Evolutionary conservation across 2,888 invertebrate species (phyloP), one percentile per base, ranked within the genome.

Genomic region (Odontocerum albicorne): DNA sequence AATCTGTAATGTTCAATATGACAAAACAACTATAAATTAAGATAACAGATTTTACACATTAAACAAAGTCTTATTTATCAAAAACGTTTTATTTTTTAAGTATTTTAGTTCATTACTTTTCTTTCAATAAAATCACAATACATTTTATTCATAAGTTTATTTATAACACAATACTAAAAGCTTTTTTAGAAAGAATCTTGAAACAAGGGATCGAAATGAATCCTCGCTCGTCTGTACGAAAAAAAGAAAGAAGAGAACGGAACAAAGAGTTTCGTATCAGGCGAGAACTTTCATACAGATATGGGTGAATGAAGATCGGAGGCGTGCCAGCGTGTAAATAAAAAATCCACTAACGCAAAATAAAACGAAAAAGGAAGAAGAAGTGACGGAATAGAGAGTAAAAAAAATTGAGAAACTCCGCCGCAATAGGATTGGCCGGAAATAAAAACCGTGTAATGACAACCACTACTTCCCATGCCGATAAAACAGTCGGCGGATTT

Each of bases 281-380:
- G 44, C 36, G 36, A 31, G 51, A 55, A 55, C 33, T 59, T 59
- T 50, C 20, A 32, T 45, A 32, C 42, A 49, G 52, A 49, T 52
- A 43, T 53, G 42, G 46, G 43, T 42, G 49, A 31, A 42, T 47
- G 21, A 49, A 49, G 51, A 58, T 58, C 42, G 58, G 53, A 35
- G 46, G 45, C 50, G 12, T 45, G 50, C 22, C 43, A 36, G 45
- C 38, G 57, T 15, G 55, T 40, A 51, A 60, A 60, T 60, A 57
- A 57, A 60, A 52, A 59, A 57, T 55, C 60, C 46, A 60, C 60
- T 57, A 60, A 60, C 60, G 60, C 57, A 51, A 57, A 60, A 60
- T 55, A 55, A 60, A 60, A 55, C 47, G 53, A 50, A 50, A 32
- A 51, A 50, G 33, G 35, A 40, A 44, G 44, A 43, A 49, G 32